phyloP scores from a whole-genome alignment of 1,140 invertebrate genomes.

The Bombus terrestris region DNA sequence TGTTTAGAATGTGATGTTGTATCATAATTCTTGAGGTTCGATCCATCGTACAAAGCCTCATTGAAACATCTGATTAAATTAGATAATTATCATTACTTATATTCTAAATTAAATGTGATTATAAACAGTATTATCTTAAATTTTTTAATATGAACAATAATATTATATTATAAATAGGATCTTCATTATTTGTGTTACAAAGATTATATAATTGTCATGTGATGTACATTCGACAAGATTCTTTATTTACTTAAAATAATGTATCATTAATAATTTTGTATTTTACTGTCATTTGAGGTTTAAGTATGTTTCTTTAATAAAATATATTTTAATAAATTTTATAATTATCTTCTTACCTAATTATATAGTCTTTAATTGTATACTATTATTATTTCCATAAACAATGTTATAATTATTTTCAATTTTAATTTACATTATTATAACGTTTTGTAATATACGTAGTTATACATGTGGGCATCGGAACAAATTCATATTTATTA shows the following conservation, averaged over 20 bases:
- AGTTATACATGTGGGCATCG: background rate
- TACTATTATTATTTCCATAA: background rate
- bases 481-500: conserved; percentile 10
- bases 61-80: conserved; percentile 41
- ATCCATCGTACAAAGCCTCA: conserved; percentile 1
- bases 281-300: conserved; percentile 65
- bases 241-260: conserved; percentile 10
- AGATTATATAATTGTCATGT: conserved; percentile 40
- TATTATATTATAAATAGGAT: background rate
- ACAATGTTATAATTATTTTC: background rate
- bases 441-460: background rate
- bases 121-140: background rate
- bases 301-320: conserved; percentile 36
- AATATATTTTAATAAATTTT: conserved; percentile 16
- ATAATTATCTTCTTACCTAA: conserved; percentile 21
- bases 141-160: background rate
- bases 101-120: background rate
- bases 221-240: conserved; percentile 6
- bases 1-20: conserved; percentile 46
- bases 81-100: conserved; percentile 28
- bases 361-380: background rate
- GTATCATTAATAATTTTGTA: conserved; percentile 3
- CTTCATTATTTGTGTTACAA: background rate
- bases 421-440: background rate
- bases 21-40: conserved; percentile 24